These are phyloP conservation scores for Mugil cephalus DNA, from an alignment of 2,113 vertebrate genomes.

Conservation along the genomic window DNA sequence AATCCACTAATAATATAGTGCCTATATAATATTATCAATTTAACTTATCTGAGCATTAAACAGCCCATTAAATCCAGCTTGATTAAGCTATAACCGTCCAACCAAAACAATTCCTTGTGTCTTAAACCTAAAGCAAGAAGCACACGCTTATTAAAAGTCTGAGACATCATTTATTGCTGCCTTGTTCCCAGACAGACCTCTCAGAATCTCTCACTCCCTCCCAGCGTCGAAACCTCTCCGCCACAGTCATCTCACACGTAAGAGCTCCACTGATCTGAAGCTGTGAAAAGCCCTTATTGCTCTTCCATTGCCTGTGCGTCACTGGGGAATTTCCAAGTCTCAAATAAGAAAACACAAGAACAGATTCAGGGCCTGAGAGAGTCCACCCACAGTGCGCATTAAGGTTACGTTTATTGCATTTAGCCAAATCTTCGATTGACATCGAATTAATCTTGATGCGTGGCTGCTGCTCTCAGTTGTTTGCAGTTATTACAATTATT, in stretches of 20 bases:
- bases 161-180: conserved; percentile 16
- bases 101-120: not conserved
- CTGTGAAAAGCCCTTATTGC: conserved; percentile 69
- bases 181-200: conserved; percentile 39
- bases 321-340: conserved; percentile 60
- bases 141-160: conserved; percentile 2
- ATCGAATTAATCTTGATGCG: conserved; percentile 55
- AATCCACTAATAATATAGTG: too few species aligned
- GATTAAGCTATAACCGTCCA: not conserved
- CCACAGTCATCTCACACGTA: conserved; percentile 56
- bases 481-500: conserved; percentile 42
- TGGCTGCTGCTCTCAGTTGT: conserved; percentile 44
- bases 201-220: conserved; percentile 21
- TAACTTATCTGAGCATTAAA: not conserved
- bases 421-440: conserved; percentile 54
- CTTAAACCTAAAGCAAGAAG: conserved; percentile 6
- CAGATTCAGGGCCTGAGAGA: conserved; percentile 54
- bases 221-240: conserved; percentile 18
- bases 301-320: conserved; percentile 51
- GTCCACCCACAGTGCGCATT: conserved; percentile 44
- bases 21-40: too few species aligned
- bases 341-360: conserved; percentile 70
- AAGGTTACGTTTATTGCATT: conserved; percentile 63
- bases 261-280: conserved; percentile 74
- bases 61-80: too few species aligned